Evolutionary conservation across 1,140 invertebrate genomes (phyloP).

Genomic region (Drosophila triauraria): DNA sequence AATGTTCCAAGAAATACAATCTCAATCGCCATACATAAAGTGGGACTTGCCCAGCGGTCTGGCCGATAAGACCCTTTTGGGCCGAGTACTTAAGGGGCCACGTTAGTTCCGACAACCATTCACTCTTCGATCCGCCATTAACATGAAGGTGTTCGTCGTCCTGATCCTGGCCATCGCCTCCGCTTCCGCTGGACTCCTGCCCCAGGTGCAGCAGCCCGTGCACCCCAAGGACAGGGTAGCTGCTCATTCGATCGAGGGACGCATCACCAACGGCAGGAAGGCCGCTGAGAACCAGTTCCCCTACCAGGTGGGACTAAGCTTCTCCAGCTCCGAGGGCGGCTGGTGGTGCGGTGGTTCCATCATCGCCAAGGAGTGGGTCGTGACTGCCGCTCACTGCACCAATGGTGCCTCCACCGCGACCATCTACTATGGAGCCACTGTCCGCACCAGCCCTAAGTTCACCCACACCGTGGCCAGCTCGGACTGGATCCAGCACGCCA

Average conservation of each 20-base stretch:
- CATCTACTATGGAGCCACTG: slow-evolving; percentile 47
- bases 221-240: slow-evolving; percentile 59
- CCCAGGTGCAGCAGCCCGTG: slow-evolving; percentile 31
- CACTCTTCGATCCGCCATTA: slow-evolving; percentile 39
- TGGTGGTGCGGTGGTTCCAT: slow-evolving; percentile 87
- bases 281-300: slow-evolving; percentile 85
- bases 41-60: slow-evolving; percentile 6
- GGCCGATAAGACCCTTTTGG: slow-evolving; percentile 4
- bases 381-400: slow-evolving; percentile 87
- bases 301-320: slow-evolving; percentile 86
- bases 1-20: neutral
- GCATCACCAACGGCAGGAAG: slow-evolving; percentile 72
- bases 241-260: slow-evolving; percentile 51
- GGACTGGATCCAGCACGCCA: slow-evolving; percentile 49
- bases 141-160: slow-evolving; percentile 70
- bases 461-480: slow-evolving; percentile 38
- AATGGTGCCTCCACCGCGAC: slow-evolving; percentile 36
- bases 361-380: slow-evolving; percentile 85
- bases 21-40: neutral
- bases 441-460: slow-evolving; percentile 43
- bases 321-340: slow-evolving; percentile 69
- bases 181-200: slow-evolving; percentile 63
- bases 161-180: slow-evolving; percentile 64
- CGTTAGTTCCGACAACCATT: slow-evolving; percentile 26
- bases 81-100: neutral